Evolutionary conservation across 1,140 invertebrate species (phyloP), one percentile per base, ranked within the genome.

Genomic region (Drosophila sp.): DNA sequence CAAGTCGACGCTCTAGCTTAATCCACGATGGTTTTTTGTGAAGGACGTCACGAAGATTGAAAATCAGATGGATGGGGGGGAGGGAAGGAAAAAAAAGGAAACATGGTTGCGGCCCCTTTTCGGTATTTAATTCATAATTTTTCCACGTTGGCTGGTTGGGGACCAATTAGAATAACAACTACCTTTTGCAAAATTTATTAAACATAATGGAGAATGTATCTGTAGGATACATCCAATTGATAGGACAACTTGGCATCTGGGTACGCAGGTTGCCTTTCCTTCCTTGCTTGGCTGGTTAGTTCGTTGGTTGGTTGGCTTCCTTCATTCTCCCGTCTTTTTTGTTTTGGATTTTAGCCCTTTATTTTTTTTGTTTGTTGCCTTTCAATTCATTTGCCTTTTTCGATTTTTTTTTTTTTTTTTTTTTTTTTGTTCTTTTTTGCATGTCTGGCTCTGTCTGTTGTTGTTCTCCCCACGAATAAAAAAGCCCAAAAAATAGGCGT

Each of bases 141-240:
- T 66, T 66, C 57, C 61, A 23, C 40, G 62, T 40, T 56, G 35
- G 44, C 72, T 79, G 83, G 83, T 83, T 81, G 84, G 66, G 25
- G 69, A 62, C 83, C 83, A 87, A 87, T 87, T 87, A 87, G 79
- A 87, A 87, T 87, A 87, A 86, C 84, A 76, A 86, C 83, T 73
- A 87, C 69, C 76, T 86, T 83, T 77, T 71, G 66, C 72, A 66
- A 70, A 77, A 87, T 85, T 86, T 86, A 86, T 83, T 83, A 83
- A 86, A 77, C 74, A 80, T 81, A 78, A 78, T 81, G 67, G 65
- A 27, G 25, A 85, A 78, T 78, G 82, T 76, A 57, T 78, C 67
- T 80, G 62, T 40, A 65, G 17, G 56, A 66, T 30, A 38, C 10
- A 32, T 63, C 69, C 80, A 80, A 74, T 78, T 79, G 73, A 74